Evolutionary conservation across 2,797 vertebrate genomes (phyloP).

Genomic region (Pseudochirops corinnae): DNA sequence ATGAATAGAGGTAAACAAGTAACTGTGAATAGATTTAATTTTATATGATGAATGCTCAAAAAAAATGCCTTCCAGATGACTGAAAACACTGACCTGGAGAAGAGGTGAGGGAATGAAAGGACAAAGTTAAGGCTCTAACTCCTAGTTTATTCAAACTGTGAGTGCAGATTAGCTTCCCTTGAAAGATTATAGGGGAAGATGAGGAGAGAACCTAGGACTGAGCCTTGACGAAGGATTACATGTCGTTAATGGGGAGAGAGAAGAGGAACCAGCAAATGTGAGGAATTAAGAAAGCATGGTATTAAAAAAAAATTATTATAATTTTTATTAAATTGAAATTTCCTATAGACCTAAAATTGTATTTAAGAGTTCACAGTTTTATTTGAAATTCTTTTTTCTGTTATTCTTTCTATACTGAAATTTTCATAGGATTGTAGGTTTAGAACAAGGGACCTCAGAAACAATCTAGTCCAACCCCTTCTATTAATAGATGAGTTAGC

Average conservation of each 20-base stretch:
- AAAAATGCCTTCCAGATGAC: neutral
- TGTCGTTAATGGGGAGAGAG: neutral
- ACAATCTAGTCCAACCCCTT: neutral
- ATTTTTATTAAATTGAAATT: neutral
- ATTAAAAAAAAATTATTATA: neutral
- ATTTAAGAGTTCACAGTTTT: neutral
- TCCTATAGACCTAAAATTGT: neutral
- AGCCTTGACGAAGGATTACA: neutral
- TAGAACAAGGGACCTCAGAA: neutral
- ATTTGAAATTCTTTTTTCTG: neutral
- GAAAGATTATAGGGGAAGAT: neutral
- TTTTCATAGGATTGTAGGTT: neutral
- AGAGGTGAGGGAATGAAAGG: neutral
- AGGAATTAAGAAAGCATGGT: neutral
- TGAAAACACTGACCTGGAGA: neutral
- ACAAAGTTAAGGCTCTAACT: neutral
- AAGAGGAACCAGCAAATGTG: neutral
- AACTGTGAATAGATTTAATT: neutral
- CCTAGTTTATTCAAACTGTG: neutral
- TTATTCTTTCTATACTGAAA: neutral
- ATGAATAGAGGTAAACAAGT: neutral
- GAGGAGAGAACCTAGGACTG: neutral
- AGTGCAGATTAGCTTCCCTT: neutral
- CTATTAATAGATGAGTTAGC: neutral
- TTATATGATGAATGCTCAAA: too few relatives aligned